Evolutionary conservation across 2,113 vertebrate genomes (phyloP).

Genomic region (Laterallus jamaicensis): DNA sequence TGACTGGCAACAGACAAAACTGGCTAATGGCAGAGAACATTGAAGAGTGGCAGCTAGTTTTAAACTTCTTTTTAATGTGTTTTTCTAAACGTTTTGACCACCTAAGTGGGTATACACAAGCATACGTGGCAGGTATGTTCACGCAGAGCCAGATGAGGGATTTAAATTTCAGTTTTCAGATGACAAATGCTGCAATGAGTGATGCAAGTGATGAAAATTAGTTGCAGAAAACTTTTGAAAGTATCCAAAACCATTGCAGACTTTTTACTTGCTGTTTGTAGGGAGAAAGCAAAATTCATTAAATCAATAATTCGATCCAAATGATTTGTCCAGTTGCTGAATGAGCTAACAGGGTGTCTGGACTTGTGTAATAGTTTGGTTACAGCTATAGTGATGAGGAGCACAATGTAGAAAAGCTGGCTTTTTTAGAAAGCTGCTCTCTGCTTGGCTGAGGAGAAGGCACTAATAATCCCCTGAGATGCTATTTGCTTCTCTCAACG

Average conservation of each 20-base stretch:
- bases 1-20: neutral
- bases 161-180: conserved; percentile 14
- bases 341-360: conserved; percentile 28
- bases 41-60: neutral
- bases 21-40: neutral
- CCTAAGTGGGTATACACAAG: neutral
- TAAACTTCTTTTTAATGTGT: neutral
- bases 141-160: neutral
- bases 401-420: neutral
- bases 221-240: conserved; percentile 39
- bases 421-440: neutral
- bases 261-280: neutral
- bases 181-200: conserved; percentile 23
- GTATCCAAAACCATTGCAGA: neutral
- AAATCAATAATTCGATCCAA: conserved; percentile 32
- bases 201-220: conserved; percentile 24
- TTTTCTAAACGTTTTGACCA: neutral
- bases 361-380: neutral
- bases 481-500: neutral
- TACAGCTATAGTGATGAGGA: neutral
- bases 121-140: neutral
- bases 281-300: conserved; percentile 13
- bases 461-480: neutral
- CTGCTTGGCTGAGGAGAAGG: neutral
- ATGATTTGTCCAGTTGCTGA: conserved; percentile 30